Base-by-base conservation (phyloP, 2,888 invertebrate genomes). In the Fragum fragum region DNA sequence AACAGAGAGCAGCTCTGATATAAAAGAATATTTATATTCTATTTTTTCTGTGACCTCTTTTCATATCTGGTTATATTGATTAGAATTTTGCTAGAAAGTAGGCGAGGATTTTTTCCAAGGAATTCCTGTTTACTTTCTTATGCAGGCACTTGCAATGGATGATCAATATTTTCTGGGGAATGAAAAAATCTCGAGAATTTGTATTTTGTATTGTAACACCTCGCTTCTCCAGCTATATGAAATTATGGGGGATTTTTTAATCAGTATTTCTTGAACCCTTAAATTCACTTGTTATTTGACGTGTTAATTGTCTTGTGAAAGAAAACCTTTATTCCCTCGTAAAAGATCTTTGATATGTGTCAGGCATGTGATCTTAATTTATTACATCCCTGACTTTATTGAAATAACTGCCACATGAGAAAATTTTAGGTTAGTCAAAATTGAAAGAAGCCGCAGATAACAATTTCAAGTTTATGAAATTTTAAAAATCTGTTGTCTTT, bases 161-260 rank as follows among this genome's bases (percentile, higher is more conserved):
- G 61, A 61, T 61, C 61, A 61, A 61, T 61, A 61, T 32, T 61
- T 61, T 61, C 61, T 32, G 32, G 61, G 61, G 61, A 61, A 61
- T n/a, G 14, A 61, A 61, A 61, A 32, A 32, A 32, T 61, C 29
- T 29, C 18, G 28, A 16, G 61, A 61, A 18, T 61, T 28, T 18
- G 47, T 47, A 47, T 47, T 47, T 47, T 47, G 47, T 47, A 47
- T 47, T 47, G 14, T 47, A 47, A 47, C 47, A 47, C 47, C 14
- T 47, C 47, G 3, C 14, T 16, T 14, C 47, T 14, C 47, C n/a
- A 47, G 14, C 47, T 18, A 18, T 47, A 9, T 14, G 47, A 47
- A 47, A 47, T 9, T n/a, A 47, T 14, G 47, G 47, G 14, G 32
- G 32, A 36, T 36, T 36, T 36, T 36, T 36, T 36, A 36, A 36